Evolutionary conservation across 2,888 invertebrate species (phyloP).

Genomic region (Pammene aurita): DNA sequence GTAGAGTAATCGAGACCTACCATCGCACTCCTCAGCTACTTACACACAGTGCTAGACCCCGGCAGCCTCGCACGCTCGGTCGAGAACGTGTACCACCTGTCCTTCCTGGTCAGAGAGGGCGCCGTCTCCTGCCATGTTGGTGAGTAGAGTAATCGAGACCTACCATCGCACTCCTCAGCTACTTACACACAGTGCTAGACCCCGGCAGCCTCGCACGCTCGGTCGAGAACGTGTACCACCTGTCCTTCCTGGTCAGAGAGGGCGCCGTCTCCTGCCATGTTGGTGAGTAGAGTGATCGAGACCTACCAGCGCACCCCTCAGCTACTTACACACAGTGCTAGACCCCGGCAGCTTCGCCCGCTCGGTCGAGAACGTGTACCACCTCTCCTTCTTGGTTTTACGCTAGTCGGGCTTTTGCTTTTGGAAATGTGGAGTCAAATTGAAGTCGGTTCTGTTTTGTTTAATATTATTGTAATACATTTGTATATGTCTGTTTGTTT

Average conservation of each 20-base stretch:
- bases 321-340: constrained; percentile 83
- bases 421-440: no score
- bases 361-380: constrained; percentile 86
- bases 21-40: constrained; percentile 81
- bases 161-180: constrained; percentile 79
- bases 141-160: no score
- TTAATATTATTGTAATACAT: no score
- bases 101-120: constrained; percentile 85
- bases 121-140: constrained; percentile 76
- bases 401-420: no score
- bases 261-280: constrained; percentile 76
- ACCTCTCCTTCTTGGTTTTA: constrained; percentile 83
- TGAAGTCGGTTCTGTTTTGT: no score
- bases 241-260: constrained; percentile 85
- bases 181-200: constrained; percentile 84
- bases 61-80: constrained; percentile 83
- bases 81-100: constrained; percentile 86
- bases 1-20: constrained; percentile 68
- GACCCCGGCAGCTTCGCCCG: constrained; percentile 84
- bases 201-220: constrained; percentile 83
- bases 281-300: constrained; percentile 58
- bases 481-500: no score
- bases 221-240: constrained; percentile 86
- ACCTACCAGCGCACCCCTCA: constrained; percentile 62
- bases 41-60: constrained; percentile 84